Evolutionary conservation across 2,888 invertebrate genomes (phyloP).

Genomic region (Notodonta dromedarius): DNA sequence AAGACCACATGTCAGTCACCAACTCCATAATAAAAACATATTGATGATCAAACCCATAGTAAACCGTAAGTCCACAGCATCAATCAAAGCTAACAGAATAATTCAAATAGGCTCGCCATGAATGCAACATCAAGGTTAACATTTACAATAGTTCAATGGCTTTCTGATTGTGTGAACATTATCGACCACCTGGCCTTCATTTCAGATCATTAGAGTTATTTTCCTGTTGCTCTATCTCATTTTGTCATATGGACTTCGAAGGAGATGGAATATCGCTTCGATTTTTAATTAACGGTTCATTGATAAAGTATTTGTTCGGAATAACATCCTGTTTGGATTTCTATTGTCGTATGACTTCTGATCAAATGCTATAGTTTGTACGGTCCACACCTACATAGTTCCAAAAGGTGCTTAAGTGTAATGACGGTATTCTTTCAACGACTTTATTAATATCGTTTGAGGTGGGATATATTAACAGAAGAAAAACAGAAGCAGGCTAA

Average conservation of each 20-base stretch:
- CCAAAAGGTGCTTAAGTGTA: not conserved
- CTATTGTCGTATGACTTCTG: constrained; percentile 20
- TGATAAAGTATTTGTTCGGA: constrained; percentile 18
- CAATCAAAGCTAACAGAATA: constrained; percentile 14
- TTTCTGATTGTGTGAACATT: constrained; percentile 22
- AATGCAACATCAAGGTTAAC: constrained; percentile 15
- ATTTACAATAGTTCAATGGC: constrained; percentile 20
- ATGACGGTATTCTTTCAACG: not conserved
- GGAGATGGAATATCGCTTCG: constrained; percentile 14
- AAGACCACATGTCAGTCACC: not conserved
- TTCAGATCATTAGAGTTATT: constrained; percentile 22
- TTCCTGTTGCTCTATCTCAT: constrained; percentile 30
- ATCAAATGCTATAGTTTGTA: constrained; percentile 3
- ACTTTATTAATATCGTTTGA: not conserved
- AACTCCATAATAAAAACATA: constrained; percentile 1
- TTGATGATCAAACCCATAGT: constrained; percentile 6
- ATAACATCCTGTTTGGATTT: constrained; percentile 14
- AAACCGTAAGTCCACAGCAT: constrained; percentile 11
- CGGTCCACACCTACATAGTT: not conserved
- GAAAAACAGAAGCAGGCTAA: not conserved
- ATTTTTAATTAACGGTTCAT: constrained; percentile 31
- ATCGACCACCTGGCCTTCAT: constrained; percentile 24
- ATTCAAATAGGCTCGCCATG: constrained; percentile 6
- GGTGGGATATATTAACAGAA: too few relatives aligned
- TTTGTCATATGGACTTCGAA: constrained; percentile 15